These are phyloP conservation scores for Hoplodrina ambigua DNA, from an alignment of 2,888 invertebrate genomes.

Conservation along the genomic window DNA sequence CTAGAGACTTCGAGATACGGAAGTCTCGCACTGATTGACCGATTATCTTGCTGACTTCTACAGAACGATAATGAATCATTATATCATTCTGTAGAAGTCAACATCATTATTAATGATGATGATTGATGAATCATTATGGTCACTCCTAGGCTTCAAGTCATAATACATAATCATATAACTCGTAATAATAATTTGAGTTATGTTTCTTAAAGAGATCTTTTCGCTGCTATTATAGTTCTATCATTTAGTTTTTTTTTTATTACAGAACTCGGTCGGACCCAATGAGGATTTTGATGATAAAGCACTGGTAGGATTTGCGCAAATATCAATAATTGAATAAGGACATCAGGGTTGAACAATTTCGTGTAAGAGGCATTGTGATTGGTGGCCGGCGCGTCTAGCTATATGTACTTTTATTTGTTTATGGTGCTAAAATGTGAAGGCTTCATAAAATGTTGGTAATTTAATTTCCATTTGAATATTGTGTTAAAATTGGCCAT, in stretches of 20 bases:
- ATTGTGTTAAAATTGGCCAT: constrained; percentile 58
- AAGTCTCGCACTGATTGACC: too few relatives aligned
- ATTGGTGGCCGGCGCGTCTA: constrained; percentile 47
- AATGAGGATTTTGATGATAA: constrained; percentile 98
- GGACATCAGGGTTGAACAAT: constrained; percentile 31
- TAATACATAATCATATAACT: too few relatives aligned
- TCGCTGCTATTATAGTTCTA: neutral
- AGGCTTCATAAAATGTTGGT: constrained; percentile 59
- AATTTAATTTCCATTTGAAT: constrained; percentile 48
- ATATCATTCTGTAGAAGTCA: too few relatives aligned
- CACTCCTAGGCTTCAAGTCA: too few relatives aligned
- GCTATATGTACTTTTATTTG: constrained; percentile 65
- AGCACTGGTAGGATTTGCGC: constrained; percentile 98
- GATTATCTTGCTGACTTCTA: too few relatives aligned
- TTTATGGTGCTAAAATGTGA: constrained; percentile 71
- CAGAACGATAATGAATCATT: too few relatives aligned
- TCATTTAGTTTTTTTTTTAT: constrained; percentile 68
- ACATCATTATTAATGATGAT: too few relatives aligned
- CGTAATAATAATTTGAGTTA: too few relatives aligned
- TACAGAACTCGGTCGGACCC: constrained; percentile 92
- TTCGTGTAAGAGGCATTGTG: constrained; percentile 37
- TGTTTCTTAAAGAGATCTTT: too few relatives aligned
- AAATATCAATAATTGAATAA: constrained; percentile 97
- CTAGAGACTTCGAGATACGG: too few relatives aligned
- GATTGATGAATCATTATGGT: too few relatives aligned